Conservation (phyloP, 2,888 invertebrate species). For the Seira ritae region DNA sequence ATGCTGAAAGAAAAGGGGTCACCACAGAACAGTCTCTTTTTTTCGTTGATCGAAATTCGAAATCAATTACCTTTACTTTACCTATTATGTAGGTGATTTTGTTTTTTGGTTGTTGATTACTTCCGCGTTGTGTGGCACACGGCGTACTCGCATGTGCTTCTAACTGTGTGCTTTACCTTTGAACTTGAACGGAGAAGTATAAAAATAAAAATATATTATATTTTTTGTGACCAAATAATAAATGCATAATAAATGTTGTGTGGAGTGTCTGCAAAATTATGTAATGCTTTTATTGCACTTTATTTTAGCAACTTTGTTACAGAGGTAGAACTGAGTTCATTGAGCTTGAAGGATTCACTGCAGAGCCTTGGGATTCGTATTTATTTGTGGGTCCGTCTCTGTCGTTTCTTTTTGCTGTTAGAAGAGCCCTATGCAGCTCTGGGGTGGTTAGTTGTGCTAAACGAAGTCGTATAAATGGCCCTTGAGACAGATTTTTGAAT, state of each 20-base stretch:
- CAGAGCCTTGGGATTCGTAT: slow-evolving; percentile 16
- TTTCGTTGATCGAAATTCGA: slow-evolving; percentile 2
- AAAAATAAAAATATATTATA: background rate
- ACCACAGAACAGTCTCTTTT: background rate
- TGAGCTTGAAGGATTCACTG: background rate
- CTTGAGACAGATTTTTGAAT: background rate
- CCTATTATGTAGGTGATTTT: background rate
- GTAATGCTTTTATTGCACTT: background rate
- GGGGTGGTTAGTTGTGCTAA: slow-evolving; percentile 38
- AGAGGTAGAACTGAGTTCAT: slow-evolving; percentile 16
- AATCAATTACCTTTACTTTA: too few species aligned
- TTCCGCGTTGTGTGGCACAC: background rate
- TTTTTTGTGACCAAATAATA: background rate
- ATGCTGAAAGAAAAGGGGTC: background rate
- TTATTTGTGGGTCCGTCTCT: background rate
- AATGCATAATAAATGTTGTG: background rate
- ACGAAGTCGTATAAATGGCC: slow-evolving; percentile 24
- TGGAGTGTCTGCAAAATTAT: background rate
- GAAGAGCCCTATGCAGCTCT: slow-evolving; percentile 22
- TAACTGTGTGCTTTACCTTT: background rate
- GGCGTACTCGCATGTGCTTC: background rate
- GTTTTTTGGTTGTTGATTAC: background rate
- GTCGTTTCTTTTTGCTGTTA: background rate
- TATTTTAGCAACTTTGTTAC: background rate
- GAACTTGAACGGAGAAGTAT: background rate